Base-by-base conservation (phyloP, 2,113 vertebrate genomes). In the Irena cyanogastra region DNA sequence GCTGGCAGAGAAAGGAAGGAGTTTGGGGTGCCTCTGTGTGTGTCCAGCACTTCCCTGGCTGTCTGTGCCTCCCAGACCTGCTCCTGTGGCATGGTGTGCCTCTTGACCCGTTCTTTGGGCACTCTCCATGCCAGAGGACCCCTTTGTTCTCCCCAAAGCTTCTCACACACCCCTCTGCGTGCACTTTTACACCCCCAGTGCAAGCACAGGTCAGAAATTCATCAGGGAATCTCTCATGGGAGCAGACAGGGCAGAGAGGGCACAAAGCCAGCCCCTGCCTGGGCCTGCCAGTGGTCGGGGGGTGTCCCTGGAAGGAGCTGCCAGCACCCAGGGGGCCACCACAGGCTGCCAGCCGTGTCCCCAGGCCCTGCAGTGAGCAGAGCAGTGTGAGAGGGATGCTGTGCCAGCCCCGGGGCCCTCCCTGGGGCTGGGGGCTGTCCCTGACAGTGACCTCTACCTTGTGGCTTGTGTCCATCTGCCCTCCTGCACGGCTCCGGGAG, bases 201-300 rank as follows among this genome's bases (percentile, higher is more conserved):
- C 7, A 49, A 57, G 30, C 4, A 16, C 26, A 7, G 0, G 0
- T 42, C 19, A 15, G 14, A 30, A 30, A 37, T 56, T 30, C 41
- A 50, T 33, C 41, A 65, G 17, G 13, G 80, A 35, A 26, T n/a
- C 64, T 72, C 31, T 16, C 9, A 0, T 56, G 5, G 7, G 7
- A 83, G 61, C 76, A 21, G 50, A 37, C 54, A 24, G 84, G 59
- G 45, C 53, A 61, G 28, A 11, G 16, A 44, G 47, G 17, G 31
- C 52, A 42, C 4, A 4, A 45, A 71, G 11, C 18, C 52, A 37
- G 23, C 16, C 13, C 4, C 35, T 6, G 15, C 18, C 56, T 15
- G 17, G 24, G 10, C 44, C 42, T 76, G 52, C 45, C 59, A 19
- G n/a, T 2, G 11, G 6, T 23, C 13, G 39, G 14, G 26, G 12